Percentiles rank a stretch among this genome's conserved stretches.
These are phyloP conservation scores for Agriopis marginaria DNA, from an alignment of 2,888 invertebrate genomes.

Conservation along the genomic window DNA sequence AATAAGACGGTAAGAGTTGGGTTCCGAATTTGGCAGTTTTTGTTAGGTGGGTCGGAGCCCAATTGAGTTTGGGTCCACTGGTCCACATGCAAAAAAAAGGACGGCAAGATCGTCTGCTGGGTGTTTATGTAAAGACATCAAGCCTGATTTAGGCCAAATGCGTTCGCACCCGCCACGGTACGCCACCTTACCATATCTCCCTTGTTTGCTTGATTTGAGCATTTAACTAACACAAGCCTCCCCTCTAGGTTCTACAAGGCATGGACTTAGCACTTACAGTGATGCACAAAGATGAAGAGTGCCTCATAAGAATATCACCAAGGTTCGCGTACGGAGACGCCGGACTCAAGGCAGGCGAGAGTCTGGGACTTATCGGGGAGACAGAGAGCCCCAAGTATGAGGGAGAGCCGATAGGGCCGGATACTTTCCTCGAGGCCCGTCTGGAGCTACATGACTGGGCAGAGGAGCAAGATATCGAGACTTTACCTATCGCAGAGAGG, in stretches of 20 bases:
- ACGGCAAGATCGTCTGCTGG: too few species aligned
- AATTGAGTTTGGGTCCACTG: too few species aligned
- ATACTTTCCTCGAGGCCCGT: conserved; percentile 89
- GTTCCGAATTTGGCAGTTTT: too few species aligned
- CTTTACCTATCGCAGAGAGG: conserved; percentile 88
- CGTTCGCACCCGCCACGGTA: too few species aligned
- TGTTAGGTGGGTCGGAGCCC: too few species aligned
- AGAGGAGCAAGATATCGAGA: conserved; percentile 89
- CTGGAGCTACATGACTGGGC: conserved; percentile 90
- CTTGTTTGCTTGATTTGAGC: too few species aligned
- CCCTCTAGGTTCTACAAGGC: conserved; percentile 89
- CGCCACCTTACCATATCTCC: too few species aligned
- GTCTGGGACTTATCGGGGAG: conserved; percentile 73
- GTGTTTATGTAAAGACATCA: too few species aligned
- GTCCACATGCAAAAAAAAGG: too few species aligned
- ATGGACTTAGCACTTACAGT: conserved; percentile 94
- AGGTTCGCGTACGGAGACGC: conserved; percentile 93
- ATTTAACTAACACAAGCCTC: not conserved
- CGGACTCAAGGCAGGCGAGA: conserved; percentile 87
- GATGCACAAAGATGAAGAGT: conserved; percentile 94
- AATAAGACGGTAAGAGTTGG: too few species aligned
- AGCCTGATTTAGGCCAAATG: too few species aligned
- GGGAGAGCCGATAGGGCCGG: conserved; percentile 88
- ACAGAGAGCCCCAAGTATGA: conserved; percentile 64
- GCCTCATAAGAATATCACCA: conserved; percentile 90